Base-by-base conservation (phyloP, 2,797 vertebrate species). In the Gephyroberyx darwinii region DNA sequence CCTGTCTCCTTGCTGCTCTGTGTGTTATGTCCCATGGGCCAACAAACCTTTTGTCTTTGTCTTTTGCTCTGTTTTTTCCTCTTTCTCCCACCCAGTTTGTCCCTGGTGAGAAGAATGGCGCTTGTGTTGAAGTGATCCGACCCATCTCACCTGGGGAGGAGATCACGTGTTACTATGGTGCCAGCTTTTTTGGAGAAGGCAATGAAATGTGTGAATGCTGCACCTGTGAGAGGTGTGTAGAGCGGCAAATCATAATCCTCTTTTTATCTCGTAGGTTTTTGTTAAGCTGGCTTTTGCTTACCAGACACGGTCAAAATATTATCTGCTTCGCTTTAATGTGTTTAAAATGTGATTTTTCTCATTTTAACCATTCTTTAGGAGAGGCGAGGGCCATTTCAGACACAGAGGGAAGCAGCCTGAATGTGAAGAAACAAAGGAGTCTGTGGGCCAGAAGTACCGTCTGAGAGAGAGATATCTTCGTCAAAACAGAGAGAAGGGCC, bases 141-240 rank as follows among this genome's bases (percentile, higher is more conserved):
- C 96, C 96, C 84, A 97, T 97, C 31, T 95, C 94, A 77, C 96
- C 96, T 0, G 96, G 95, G 77, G 96, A 98, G 26, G 96, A 98
- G 91, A 96, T 98, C 90, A 98, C 96, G 0, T 98, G 96, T 92
- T 98, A 96, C 94, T 98, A 98, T 45, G 96, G 96, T 0, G 96
- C 96, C 75, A 96, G 96, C 86, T 98, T 98, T 93, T 98, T 98
- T 12, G 96, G 96, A 0, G 96, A 97, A 85, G 94, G 96, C 84
- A 98, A 98, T 7, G 96, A 98, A 90, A 95, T 96, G 93, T 98
- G 96, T 75, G 96, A 98, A 91, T 98, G 96, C 91, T 92, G 94
- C 92, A 98, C 96, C 63, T 98, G 96, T 41, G 96, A 98, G 88
- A 96, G 95, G 96, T 98, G 82, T 87, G 93, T 72, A 65, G 30